phyloP scores from a whole-genome alignment of 2,888 invertebrate species.

The Xestia sexstrigata region DNA sequence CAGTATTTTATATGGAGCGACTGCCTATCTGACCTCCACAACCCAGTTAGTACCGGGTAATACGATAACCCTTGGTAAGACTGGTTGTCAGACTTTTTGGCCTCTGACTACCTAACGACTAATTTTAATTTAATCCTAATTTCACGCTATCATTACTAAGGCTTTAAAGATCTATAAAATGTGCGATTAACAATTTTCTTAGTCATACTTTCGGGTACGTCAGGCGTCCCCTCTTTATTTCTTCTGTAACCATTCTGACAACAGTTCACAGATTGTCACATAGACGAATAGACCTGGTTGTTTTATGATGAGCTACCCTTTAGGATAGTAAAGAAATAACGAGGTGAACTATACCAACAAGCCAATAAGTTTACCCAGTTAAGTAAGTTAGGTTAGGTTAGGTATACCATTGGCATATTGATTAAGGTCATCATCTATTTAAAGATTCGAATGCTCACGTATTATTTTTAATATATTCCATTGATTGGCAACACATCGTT shows the following conservation, averaged over 20 bases:
- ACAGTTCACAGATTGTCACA: background rate
- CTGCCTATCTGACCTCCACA: too few relatives aligned
- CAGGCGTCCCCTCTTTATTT: background rate
- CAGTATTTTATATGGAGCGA: too few relatives aligned
- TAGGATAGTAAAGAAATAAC: background rate
- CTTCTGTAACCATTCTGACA: too few relatives aligned
- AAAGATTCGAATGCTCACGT: background rate
- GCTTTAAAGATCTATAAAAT: background rate
- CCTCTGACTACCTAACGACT: too few relatives aligned
- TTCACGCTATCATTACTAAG: constrained; percentile 48
- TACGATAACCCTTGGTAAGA: too few relatives aligned
- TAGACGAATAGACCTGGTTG: background rate
- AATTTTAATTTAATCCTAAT: too few relatives aligned
- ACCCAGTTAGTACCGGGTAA: too few relatives aligned
- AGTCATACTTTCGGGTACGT: background rate
- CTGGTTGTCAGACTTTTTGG: too few relatives aligned
- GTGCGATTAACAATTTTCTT: background rate
- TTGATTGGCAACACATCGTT: constrained; percentile 28
- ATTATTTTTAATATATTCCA: constrained; percentile 26
- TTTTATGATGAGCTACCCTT: background rate
- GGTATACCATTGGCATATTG: background rate
- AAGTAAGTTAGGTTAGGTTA: background rate
- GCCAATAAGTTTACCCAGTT: background rate
- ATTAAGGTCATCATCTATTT: constrained; percentile 2
- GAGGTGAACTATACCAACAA: background rate